A percentile compares a stretch with the other conserved stretches of the same genome.
These are phyloP conservation scores for Tupaia chinensis DNA, from an alignment of 2,113 vertebrate genomes.

Conservation along the genomic window DNA sequence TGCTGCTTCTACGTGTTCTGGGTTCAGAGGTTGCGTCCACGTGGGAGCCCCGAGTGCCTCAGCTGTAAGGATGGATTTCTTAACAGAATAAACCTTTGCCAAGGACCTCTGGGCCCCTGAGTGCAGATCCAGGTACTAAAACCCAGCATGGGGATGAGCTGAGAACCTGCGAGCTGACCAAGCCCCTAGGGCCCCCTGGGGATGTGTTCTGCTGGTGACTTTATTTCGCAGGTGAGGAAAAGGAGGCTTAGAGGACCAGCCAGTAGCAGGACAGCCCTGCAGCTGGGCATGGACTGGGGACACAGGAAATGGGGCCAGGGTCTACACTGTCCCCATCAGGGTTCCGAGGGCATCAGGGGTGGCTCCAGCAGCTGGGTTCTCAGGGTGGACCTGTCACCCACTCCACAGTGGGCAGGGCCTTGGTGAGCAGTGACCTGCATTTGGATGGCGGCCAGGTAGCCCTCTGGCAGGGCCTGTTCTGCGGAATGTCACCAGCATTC, in stretches of 20 bases:
- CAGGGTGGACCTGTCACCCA: background rate
- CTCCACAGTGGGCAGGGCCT: background rate
- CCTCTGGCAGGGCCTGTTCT: background rate
- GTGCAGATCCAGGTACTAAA: background rate
- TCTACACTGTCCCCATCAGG: background rate
- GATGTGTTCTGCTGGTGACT: background rate
- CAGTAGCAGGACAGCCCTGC: background rate
- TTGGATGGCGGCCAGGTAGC: rapidly evolving
- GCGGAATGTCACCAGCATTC: no score
- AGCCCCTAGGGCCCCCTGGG: background rate
- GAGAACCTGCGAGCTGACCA: no score
- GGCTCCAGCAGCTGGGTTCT: background rate
- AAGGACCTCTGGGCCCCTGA: background rate
- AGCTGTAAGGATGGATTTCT: background rate
- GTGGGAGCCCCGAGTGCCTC: background rate
- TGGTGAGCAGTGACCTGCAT: rapidly evolving
- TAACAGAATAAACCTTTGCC: conserved; percentile 65
- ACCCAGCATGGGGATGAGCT: rapidly evolving
- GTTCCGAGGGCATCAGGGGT: background rate
- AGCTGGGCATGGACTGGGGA: background rate
- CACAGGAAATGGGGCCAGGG: background rate
- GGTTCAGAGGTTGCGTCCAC: background rate
- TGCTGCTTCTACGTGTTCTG: background rate
- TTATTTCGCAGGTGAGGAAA: background rate
- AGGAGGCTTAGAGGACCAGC: background rate